A percentile compares a stretch with the other conserved stretches of the same genome.
phyloP scores from a whole-genome alignment of 1,140 invertebrate species.

The Octopus sinensis region DNA sequence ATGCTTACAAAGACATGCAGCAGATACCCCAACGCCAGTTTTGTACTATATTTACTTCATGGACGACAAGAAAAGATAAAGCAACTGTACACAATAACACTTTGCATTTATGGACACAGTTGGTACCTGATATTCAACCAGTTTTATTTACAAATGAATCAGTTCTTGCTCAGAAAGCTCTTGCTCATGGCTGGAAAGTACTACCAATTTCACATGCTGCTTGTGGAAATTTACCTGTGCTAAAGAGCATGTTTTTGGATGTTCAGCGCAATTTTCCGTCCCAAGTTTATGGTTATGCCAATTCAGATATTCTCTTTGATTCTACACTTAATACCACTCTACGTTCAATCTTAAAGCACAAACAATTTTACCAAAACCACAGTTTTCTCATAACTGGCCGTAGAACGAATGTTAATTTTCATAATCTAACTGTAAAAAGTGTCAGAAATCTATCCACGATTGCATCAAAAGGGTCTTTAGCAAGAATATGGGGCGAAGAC shows the following conservation, averaged over 20 bases:
- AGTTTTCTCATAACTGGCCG: conserved; percentile 15
- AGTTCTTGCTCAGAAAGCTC: not conserved
- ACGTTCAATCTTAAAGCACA: not conserved
- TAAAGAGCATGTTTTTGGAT: conserved; percentile 18
- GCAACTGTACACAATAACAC: conserved; percentile 15
- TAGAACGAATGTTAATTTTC: conserved; percentile 18
- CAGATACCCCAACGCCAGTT: no score
- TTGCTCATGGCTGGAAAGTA: not conserved
- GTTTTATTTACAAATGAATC: conserved; percentile 16
- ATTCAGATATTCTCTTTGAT: conserved; percentile 22
- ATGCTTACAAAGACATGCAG: no score
- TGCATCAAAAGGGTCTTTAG: not conserved
- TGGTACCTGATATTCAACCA: not conserved
- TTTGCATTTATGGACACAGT: not conserved
- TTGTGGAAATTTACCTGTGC: conserved; percentile 19
- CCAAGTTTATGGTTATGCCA: conserved; percentile 19
- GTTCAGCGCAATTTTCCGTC: not conserved
- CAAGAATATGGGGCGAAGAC: conserved; percentile 23
- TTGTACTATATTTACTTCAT: not conserved
- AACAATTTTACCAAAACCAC: not conserved
- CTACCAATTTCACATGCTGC: not conserved
- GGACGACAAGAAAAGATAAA: not conserved
- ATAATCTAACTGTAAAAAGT: not conserved
- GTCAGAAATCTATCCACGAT: not conserved
- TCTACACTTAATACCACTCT: conserved; percentile 6